Conservation (phyloP, 1,140 invertebrate species). For the Habropoda laboriosa region DNA sequence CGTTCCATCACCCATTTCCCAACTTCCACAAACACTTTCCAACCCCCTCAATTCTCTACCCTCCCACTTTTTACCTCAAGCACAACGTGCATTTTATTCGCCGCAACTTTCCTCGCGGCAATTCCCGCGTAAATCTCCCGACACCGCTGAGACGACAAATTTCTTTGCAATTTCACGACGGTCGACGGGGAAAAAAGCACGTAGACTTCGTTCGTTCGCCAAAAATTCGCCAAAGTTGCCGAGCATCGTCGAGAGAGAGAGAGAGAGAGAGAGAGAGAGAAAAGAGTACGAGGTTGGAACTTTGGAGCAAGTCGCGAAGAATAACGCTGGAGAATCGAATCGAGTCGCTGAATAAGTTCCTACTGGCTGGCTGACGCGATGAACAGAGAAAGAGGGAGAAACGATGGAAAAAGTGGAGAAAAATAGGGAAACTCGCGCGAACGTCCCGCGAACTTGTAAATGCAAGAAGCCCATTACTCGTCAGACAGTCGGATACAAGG, state of each 20-base stretch:
- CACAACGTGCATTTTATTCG: too few species aligned
- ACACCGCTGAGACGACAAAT: not conserved
- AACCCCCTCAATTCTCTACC: too few species aligned
- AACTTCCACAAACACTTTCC: too few species aligned
- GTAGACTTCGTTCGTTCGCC: too few species aligned
- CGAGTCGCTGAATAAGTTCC: not conserved
- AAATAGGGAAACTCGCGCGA: not conserved
- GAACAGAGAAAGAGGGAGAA: too few species aligned
- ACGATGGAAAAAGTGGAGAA: not conserved
- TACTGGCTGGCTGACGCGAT: not conserved
- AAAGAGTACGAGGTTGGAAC: too few species aligned
- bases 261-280: too few species aligned
- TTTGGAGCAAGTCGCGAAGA: not conserved
- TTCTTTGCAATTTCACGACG: not conserved
- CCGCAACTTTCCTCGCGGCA: not conserved
- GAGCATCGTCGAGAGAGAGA: too few species aligned
- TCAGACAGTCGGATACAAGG: not conserved
- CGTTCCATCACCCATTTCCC: too few species aligned
- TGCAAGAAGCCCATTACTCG: slow-evolving; percentile 3
- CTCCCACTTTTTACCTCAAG: too few species aligned
- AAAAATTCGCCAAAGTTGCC: not conserved
- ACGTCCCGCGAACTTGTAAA: slow-evolving; percentile 8
- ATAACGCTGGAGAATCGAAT: not conserved
- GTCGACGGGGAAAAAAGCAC: not conserved
- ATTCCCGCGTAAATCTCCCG: not conserved